Evolutionary conservation across 2,888 invertebrate species (phyloP).

Genomic region (Ormia ochracea): DNA sequence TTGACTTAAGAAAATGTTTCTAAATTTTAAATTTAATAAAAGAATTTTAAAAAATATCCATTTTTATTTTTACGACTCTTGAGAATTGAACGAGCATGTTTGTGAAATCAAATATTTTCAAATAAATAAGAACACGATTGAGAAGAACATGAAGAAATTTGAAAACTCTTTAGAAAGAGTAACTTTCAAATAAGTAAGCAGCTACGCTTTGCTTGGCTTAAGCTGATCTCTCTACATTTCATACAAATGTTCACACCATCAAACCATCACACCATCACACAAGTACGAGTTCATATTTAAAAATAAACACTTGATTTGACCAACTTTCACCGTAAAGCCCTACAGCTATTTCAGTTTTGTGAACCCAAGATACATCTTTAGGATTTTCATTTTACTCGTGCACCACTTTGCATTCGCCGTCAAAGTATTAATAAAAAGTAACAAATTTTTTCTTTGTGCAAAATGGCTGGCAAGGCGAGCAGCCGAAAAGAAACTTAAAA

Average conservation of each 20-base stretch:
- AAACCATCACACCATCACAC: too few species aligned
- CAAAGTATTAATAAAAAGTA: conserved; percentile 17
- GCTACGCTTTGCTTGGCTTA: not conserved
- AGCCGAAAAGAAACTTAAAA: not conserved
- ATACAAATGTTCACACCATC: not conserved
- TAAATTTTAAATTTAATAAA: too few species aligned
- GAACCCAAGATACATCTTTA: not conserved
- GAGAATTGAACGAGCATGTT: too few species aligned
- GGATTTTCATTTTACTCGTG: not conserved
- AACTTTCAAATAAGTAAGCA: not conserved
- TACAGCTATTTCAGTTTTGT: not conserved
- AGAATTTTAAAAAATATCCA: too few species aligned
- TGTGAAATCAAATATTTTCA: too few species aligned
- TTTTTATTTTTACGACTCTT: too few species aligned
- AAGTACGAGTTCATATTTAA: not conserved
- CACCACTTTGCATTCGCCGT: not conserved
- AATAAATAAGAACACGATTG: too few species aligned
- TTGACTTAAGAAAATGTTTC: too few species aligned
- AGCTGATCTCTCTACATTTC: not conserved
- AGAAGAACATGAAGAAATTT: too few species aligned
- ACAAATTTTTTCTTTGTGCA: not conserved
- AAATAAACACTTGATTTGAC: not conserved
- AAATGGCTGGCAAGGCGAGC: not conserved
- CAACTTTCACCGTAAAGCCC: not conserved
- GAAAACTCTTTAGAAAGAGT: not conserved